Evolutionary conservation across 2,113 vertebrate genomes (phyloP).

Genomic region (Bos indicus): DNA sequence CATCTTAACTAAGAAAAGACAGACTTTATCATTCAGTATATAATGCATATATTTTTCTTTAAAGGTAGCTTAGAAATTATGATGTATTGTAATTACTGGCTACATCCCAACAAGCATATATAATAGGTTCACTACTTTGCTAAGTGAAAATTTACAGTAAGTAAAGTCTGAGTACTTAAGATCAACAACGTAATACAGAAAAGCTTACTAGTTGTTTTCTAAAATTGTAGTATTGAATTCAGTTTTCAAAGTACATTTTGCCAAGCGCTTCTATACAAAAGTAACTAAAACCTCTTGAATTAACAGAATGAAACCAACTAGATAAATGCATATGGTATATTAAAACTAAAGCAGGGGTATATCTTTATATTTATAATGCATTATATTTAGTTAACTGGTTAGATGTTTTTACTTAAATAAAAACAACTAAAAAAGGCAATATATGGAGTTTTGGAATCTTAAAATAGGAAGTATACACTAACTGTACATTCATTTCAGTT

Average conservation of each 20-base stretch:
- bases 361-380: not conserved
- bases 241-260: not conserved
- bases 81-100: not conserved
- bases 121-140: not conserved
- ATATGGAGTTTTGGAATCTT: not conserved
- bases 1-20: not conserved
- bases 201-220: not conserved
- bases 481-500: not conserved
- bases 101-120: not conserved
- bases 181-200: not conserved
- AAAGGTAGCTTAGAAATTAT: not conserved
- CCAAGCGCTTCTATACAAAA: not conserved
- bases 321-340: not conserved
- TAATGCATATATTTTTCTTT: not conserved
- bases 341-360: not conserved
- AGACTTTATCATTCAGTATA: not conserved
- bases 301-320: constrained; percentile 24
- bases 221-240: not conserved
- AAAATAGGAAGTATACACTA: not conserved
- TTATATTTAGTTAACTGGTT: not conserved
- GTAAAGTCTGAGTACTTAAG: not conserved
- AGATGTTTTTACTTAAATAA: constrained; percentile 18
- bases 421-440: not conserved
- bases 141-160: not conserved
- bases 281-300: not conserved